Conservation (phyloP, 2,113 vertebrate species). For the Xenotilapia leptura region DNA sequence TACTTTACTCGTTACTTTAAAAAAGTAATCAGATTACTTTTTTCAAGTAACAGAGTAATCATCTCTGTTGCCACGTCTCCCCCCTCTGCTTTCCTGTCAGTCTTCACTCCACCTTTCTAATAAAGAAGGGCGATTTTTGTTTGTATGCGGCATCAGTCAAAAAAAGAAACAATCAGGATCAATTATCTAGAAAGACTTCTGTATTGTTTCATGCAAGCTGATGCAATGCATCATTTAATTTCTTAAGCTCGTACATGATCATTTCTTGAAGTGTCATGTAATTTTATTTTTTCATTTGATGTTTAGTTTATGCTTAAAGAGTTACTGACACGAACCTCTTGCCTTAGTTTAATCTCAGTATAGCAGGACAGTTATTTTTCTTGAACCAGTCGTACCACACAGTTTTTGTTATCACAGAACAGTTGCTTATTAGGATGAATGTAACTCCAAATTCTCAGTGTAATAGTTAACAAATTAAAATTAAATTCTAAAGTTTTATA, state of each 20-base stretch:
- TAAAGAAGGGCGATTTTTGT: background rate
- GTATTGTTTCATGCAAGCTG: background rate
- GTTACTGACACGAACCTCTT: background rate
- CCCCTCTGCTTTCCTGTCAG: background rate
- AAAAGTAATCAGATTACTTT: too few relatives aligned
- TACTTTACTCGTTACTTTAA: too few relatives aligned
- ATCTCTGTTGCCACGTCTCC: accelerated
- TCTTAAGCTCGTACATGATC: background rate
- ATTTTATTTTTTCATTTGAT: background rate
- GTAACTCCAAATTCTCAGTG: background rate
- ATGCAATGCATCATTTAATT: background rate
- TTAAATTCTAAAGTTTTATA: background rate
- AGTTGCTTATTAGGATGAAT: background rate
- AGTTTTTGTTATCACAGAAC: accelerated
- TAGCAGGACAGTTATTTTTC: background rate
- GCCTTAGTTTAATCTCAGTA: background rate
- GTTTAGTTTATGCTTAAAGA: background rate
- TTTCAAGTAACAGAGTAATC: too few relatives aligned
- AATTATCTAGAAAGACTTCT: background rate
- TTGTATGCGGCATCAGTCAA: background rate
- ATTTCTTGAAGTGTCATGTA: background rate
- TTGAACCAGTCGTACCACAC: background rate
- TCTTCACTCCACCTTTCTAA: background rate
- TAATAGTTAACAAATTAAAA: background rate
- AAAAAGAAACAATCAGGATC: background rate